phyloP scores from a whole-genome alignment of 2,113 vertebrate species.

The Carettochelys insculpta region DNA sequence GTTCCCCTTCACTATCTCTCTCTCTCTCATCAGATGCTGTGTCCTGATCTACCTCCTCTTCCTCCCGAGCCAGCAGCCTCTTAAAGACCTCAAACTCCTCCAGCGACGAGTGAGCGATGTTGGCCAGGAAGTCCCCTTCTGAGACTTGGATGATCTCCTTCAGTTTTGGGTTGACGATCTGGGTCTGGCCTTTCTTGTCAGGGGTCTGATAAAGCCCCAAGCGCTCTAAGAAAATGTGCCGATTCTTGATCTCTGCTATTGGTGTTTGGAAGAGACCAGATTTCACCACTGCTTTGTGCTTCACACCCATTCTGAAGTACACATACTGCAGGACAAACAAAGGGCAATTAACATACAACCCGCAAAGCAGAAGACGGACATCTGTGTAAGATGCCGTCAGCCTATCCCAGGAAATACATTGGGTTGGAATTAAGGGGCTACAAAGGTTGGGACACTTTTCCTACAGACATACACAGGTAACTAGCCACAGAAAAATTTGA shows the following conservation, averaged over 20 bases:
- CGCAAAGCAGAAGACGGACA: not conserved
- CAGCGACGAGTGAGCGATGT: slow-evolving; percentile 75
- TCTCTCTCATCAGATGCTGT: not conserved
- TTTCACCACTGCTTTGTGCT: slow-evolving; percentile 84
- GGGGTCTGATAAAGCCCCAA: slow-evolving; percentile 90
- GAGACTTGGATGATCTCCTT: slow-evolving; percentile 78
- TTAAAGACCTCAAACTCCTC: slow-evolving; percentile 90
- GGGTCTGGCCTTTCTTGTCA: slow-evolving; percentile 87
- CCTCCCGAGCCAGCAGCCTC: slow-evolving; percentile 84
- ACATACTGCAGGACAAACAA: slow-evolving; percentile 80
- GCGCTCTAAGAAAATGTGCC: slow-evolving; percentile 90
- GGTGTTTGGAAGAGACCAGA: slow-evolving; percentile 77
- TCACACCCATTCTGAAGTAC: slow-evolving; percentile 94
- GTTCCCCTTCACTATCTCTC: slow-evolving; percentile 4
- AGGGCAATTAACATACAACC: not conserved
- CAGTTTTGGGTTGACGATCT: slow-evolving; percentile 83
- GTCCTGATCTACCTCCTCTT: slow-evolving; percentile 47
- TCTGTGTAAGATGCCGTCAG: not conserved
- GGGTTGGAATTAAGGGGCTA: not conserved
- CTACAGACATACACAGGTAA: not conserved
- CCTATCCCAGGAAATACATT: not conserved
- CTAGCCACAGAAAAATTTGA: not conserved
- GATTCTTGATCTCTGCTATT: slow-evolving; percentile 81
- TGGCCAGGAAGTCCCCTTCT: slow-evolving; percentile 78
- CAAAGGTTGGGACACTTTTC: not conserved